Base-by-base conservation (phyloP, 2,113 vertebrate genomes). In the Lophotis ruficrista region DNA sequence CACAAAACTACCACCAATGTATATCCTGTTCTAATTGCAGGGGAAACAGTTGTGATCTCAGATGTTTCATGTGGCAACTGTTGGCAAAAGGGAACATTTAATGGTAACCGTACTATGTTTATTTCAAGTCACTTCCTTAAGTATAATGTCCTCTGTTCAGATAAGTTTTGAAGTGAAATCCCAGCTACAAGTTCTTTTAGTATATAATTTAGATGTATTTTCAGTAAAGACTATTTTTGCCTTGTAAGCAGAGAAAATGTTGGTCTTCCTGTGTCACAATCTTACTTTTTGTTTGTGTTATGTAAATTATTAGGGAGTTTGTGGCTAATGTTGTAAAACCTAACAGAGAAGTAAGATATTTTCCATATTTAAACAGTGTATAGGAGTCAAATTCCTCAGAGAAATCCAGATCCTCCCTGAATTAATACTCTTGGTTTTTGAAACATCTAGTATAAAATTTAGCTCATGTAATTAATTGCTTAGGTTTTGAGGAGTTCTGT, bases 191-290 rank as follows among this genome's bases (percentile, higher is more conserved):
- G 35, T 3, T 78, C 56, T 12, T 71, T 57, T 64, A 89, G 56
- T 48, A 19, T 93, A 48, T 92, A 94, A 94, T 96, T 94, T 92
- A 78, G 62, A 70, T 48, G 60, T 84, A 96, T 96, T 95, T 97
- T 92, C 86, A 92, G 92, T 78, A 75, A 95, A 92, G 24, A 81
- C 16, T 86, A 68, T 75, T 89, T 96, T 84, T 75, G 27, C 17
- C 53, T 64, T 75, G 30, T 25, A 91, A 92, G 79, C 43, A 80
- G 25, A 86, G n/a, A 64, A 51, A 71, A 27, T 56, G 23, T 45
- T 80, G 23, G 38, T 54, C 31, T 83, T 93, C 48, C 47, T 4
- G 0, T 80, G 60, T 71, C 73, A 76, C 35, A 69, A 51, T 60
- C 38, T 43, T 66, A 41, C 9, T 48, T 87, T 86, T 60, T 83